phyloP scores from a whole-genome alignment of 2,797 vertebrate species.

The Pangasius larnaudii region DNA sequence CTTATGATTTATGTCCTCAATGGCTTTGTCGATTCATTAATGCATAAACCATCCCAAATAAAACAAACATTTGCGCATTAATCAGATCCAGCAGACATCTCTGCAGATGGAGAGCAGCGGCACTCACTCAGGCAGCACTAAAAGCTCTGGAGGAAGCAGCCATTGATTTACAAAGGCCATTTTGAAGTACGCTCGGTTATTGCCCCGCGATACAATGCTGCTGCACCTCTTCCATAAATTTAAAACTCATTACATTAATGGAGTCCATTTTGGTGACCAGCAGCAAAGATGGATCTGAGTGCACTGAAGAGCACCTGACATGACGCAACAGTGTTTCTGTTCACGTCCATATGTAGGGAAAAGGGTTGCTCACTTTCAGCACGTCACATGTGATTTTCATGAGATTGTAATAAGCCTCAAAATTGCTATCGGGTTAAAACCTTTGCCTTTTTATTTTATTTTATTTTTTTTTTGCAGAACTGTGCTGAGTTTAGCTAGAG shows the following conservation, averaged over 20 bases:
- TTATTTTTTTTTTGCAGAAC: neutral
- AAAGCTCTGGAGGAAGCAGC: conserved; percentile 52
- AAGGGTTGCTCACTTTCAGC: neutral
- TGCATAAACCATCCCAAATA: conserved; percentile 48
- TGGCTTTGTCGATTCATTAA: conserved; percentile 41
- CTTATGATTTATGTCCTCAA: conserved; percentile 18
- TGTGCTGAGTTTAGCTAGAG: neutral
- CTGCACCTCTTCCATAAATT: conserved; percentile 63
- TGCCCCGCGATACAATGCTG: conserved; percentile 50
- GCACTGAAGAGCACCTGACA: conserved; percentile 27
- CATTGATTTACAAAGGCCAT: conserved; percentile 57
- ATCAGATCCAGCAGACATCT: conserved; percentile 41
- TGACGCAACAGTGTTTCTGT: conserved; percentile 21
- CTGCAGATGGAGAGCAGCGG: conserved; percentile 29
- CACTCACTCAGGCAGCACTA: conserved; percentile 45
- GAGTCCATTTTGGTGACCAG: conserved; percentile 50
- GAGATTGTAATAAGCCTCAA: conserved; percentile 10
- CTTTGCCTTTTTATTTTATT: neutral
- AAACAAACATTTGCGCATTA: conserved; percentile 49
- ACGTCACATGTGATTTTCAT: conserved; percentile 8
- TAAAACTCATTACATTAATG: conserved; percentile 66
- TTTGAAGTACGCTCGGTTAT: conserved; percentile 44
- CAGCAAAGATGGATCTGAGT: conserved; percentile 18
- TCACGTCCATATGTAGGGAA: neutral
- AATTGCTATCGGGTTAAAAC: neutral